These are phyloP conservation scores for Nemotelus pantherinus DNA, from an alignment of 2,888 invertebrate species.

Conservation along the genomic window DNA sequence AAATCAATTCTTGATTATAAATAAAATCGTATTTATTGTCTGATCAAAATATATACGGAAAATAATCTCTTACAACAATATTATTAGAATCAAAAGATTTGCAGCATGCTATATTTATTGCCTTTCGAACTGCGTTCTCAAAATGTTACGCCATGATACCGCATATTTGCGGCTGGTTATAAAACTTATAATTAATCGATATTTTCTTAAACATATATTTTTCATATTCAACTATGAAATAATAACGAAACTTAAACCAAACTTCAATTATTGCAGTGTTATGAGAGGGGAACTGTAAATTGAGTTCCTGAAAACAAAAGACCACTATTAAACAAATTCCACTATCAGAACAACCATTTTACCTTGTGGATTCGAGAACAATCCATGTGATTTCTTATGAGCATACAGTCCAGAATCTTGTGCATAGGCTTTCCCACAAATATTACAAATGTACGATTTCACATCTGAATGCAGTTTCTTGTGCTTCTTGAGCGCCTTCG, in stretches of 20 bases:
- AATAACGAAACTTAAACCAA: neutral
- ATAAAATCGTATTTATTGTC: no score
- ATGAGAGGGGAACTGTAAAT: constrained; percentile 21
- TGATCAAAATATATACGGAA: no score
- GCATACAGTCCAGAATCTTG: constrained; percentile 50
- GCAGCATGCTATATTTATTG: no score
- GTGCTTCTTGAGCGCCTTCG: constrained; percentile 58
- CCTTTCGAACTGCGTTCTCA: no score
- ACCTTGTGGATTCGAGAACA: constrained; percentile 37
- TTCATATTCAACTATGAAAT: constrained; percentile 11
- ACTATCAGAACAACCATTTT: neutral
- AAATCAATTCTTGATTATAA: no score
- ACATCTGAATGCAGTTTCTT: constrained; percentile 53
- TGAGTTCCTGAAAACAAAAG: constrained; percentile 22
- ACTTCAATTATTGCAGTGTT: neutral
- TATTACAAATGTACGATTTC: constrained; percentile 50
- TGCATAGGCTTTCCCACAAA: constrained; percentile 52
- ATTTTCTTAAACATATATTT: neutral
- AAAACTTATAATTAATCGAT: no score
- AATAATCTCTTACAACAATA: no score
- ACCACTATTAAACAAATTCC: neutral
- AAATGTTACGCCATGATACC: no score
- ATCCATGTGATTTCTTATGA: constrained; percentile 38
- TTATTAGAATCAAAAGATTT: no score
- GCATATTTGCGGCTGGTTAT: no score